These are phyloP conservation scores for Cyanoderma ruficeps DNA, from an alignment of 2,113 vertebrate genomes.

Conservation along the genomic window DNA sequence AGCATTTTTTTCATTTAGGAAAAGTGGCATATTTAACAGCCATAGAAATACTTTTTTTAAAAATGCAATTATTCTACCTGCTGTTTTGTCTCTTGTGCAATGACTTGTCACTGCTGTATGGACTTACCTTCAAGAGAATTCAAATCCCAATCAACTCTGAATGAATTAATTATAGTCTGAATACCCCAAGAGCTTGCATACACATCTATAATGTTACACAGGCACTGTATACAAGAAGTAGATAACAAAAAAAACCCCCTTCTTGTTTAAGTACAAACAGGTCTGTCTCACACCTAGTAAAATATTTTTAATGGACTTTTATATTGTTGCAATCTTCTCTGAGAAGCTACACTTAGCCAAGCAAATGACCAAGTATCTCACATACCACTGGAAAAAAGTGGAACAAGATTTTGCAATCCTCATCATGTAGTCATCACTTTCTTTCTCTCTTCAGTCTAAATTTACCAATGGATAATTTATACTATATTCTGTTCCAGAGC, in stretches of 20 bases:
- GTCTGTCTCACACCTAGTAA: background rate
- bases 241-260: rapidly evolving
- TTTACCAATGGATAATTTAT: background rate
- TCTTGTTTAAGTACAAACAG: background rate
- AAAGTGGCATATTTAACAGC: background rate
- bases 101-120: background rate
- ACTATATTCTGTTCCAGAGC: background rate
- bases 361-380: background rate
- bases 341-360: background rate
- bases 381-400: background rate
- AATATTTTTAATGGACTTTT: background rate
- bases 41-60: background rate
- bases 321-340: background rate
- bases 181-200: background rate
- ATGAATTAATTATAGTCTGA: background rate
- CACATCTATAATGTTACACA: background rate
- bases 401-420: background rate
- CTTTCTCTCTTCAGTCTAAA: background rate
- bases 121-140: background rate
- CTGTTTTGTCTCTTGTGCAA: background rate
- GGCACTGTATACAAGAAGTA: background rate
- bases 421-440: background rate
- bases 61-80: background rate
- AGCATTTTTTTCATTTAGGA: background rate
- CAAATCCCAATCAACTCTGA: background rate